phyloP scores from a whole-genome alignment of 2,888 invertebrate species.

The Malacosoma neustria region DNA sequence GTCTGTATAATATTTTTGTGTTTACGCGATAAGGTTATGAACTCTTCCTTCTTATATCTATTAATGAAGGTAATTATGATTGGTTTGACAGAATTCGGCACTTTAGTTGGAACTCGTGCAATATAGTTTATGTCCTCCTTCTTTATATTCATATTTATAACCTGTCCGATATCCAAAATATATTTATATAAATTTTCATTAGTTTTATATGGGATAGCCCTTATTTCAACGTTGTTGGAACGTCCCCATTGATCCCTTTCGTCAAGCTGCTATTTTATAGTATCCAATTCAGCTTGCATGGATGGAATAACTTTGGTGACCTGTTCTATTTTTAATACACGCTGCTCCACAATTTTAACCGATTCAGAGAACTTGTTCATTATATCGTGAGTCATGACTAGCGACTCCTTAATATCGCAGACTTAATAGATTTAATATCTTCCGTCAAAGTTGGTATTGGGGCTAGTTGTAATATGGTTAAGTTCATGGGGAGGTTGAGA shows the following conservation, averaged over 20 bases:
- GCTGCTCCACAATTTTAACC: too few relatives aligned
- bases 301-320: too few relatives aligned
- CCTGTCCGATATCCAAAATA: not conserved
- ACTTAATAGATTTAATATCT: too few relatives aligned
- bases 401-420: too few relatives aligned
- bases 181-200: slow-evolving; percentile 1
- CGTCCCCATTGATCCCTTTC: slow-evolving; percentile 2
- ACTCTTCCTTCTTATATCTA: slow-evolving; percentile 10
- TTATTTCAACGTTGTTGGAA: slow-evolving; percentile 1
- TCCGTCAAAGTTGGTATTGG: too few relatives aligned
- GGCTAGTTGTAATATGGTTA: not conserved
- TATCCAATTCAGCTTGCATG: too few relatives aligned
- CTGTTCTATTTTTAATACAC: too few relatives aligned
- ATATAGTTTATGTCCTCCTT: slow-evolving; percentile 2
- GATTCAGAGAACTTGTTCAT: too few relatives aligned
- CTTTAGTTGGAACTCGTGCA: slow-evolving; percentile 6
- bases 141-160: not conserved
- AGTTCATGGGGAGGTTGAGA: not conserved
- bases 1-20: not conserved
- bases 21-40: slow-evolving; percentile 6
- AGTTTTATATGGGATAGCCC: not conserved
- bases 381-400: too few relatives aligned
- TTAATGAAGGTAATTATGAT: slow-evolving; percentile 8
- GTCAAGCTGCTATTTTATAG: too few relatives aligned
- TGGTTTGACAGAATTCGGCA: slow-evolving; percentile 5